phyloP scores from a whole-genome alignment of 2,797 vertebrate species.

The Agapornis canus region DNA sequence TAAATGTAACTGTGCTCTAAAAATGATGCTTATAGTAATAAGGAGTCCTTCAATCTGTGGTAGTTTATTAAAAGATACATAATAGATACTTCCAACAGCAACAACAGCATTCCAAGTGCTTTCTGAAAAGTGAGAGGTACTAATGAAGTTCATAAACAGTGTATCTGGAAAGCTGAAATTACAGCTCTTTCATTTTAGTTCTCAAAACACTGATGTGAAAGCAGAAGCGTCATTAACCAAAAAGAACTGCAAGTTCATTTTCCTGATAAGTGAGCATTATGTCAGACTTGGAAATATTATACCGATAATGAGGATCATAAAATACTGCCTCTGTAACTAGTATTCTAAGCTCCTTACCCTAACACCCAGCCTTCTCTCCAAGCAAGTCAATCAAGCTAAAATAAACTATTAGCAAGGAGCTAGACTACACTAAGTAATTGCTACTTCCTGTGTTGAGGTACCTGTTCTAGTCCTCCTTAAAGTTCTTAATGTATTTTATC shows the following conservation, averaged over 20 bases:
- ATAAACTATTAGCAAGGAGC: background rate
- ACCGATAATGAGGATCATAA: background rate
- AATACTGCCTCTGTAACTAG: background rate
- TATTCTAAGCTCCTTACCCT: background rate
- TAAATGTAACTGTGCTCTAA: background rate
- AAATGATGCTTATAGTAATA: background rate
- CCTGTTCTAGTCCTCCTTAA: background rate
- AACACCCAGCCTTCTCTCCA: background rate
- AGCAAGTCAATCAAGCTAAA: background rate
- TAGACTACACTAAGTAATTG: background rate
- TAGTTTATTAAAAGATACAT: background rate
- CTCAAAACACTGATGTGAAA: background rate
- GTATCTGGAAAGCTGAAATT: background rate
- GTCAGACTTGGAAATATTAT: background rate
- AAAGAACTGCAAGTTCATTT: background rate
- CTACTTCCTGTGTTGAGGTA: background rate
- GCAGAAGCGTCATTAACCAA: background rate
- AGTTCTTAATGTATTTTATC: background rate
- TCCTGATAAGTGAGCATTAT: background rate
- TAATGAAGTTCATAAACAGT: background rate
- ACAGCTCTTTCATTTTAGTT: background rate
- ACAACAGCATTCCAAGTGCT: background rate
- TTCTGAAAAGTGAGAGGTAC: background rate
- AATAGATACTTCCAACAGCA: background rate
- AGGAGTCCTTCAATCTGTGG: background rate